Percentiles rank a stretch among this genome's conserved stretches.
phyloP scores from a whole-genome alignment of 2,797 vertebrate genomes.

The Phataginus tetradactyla region DNA sequence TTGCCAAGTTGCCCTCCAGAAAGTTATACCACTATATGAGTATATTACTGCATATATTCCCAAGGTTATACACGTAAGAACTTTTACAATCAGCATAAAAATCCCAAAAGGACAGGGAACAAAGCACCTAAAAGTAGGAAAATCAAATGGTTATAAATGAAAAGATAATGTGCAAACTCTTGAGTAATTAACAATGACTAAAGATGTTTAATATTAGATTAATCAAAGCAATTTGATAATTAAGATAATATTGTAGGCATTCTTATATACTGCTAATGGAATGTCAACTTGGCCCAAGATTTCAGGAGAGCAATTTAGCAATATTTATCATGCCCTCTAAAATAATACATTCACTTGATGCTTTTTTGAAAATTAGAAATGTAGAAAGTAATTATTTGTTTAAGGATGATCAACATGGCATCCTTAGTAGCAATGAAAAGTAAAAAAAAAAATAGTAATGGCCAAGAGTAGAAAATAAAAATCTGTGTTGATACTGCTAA shows the following conservation, averaged over 20 bases:
- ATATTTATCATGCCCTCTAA: not conserved
- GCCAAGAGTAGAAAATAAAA: not conserved
- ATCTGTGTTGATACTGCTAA: not conserved
- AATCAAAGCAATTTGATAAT: not conserved
- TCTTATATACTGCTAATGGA: not conserved
- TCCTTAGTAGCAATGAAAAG: not conserved
- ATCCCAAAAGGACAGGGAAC: not conserved
- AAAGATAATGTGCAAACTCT: not conserved
- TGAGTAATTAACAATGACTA: not conserved
- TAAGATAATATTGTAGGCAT: not conserved
- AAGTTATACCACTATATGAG: not conserved
- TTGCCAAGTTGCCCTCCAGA: not conserved
- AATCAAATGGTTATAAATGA: not conserved
- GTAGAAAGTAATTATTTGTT: not conserved
- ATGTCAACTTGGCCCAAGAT: not conserved
- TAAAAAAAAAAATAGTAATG: not conserved
- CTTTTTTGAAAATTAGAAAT: not conserved
- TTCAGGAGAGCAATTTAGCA: not conserved
- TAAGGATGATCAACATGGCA: not conserved
- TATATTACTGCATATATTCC: not conserved
- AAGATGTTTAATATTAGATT: not conserved
- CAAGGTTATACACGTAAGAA: not conserved
- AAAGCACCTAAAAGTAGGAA: not conserved
- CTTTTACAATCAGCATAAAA: conserved; percentile 17
- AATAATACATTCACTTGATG: not conserved